Base-by-base conservation (phyloP, 2,797 vertebrate genomes). In the Todus mexicanus region DNA sequence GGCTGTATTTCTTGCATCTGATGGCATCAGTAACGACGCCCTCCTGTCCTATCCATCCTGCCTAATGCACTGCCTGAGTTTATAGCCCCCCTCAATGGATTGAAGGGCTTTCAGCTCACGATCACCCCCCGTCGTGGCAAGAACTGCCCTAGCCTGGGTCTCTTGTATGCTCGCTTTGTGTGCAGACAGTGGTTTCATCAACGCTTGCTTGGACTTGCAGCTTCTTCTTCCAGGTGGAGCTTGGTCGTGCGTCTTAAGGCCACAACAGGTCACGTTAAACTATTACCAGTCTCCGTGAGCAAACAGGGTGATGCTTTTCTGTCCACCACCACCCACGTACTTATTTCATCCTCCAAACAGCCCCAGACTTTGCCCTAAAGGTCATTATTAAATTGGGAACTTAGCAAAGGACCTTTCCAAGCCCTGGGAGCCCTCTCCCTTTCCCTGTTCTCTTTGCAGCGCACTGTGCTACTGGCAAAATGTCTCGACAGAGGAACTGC, bases 151-250 rank as follows among this genome's bases (percentile, higher is more conserved):
- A 11, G n/a, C 54, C 35, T 11, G 63, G 12, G 25, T 56, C 26
- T 45, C 43, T 9, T 42, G 14, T 2, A 0, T 2, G 11, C 25
- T 26, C 5, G 0, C 50, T 33, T 59, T n/a, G n/a, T 40, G 35
- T 1, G 2, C 29, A 48, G 78, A 15, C 25, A 19, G 40, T 13
- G 42, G 25, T 43, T 78, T 27, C 63, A 10, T 51, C 51, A 21
- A 35, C 22, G 1, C 38, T 15, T 53, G 25, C 43, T 56, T 22
- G 40, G 60, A 23, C 29, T 63, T 42, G 48, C 25, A 3, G 7
- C 7, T 47, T 63, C 78, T 84, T 8, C n/a, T 61, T 54, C 38
- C 23, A 7, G 5, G 6, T 26, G 50, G 25, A 54, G 61, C 35
- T 70, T 18, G 23, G 35, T 35, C 20, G 4, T 11, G 26, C 23